Base-by-base conservation (phyloP, 2,888 invertebrate genomes). In the Rhimphoctona megacephalus region DNA sequence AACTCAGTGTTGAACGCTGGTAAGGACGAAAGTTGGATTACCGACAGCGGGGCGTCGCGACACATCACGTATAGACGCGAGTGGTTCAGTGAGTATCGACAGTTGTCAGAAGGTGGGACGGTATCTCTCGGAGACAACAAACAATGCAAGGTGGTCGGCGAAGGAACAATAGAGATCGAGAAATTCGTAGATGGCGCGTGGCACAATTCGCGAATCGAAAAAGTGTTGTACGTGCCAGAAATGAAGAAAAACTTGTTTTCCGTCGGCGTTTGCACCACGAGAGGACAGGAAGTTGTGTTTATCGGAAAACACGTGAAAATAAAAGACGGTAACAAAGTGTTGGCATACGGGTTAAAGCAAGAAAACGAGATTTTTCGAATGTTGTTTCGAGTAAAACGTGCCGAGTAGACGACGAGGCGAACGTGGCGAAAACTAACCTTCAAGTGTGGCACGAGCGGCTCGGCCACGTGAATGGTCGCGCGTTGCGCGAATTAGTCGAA, bases 361-460 rank as follows among this genome's bases (percentile, higher is more conserved):
- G 54, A 66, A 14, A 85, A 82, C 33, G 74, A 84, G 80, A 81
- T 90, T 83, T 85, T 85, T 86, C 33, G 81, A 79, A 83, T 79
- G 83, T 19, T 74, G 0, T 73, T 83, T 25, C 69, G 76, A 30
- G 43, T 82, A 1, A 54, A 66, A 54, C 54, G 8, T 30, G 76
- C 81, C 8, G 61, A n/a, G 39, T 57, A 5, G 9, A 9, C 25
- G 22, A 57, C 33, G 79, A 83, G 30, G 87, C 87, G 7, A 89
- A 88, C 25, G 77, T 83, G 7, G 85, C 81, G 30, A 83, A 69
- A 46, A 64, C 76, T 0, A 81, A 52, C n/a, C 66, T 88, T 19
- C 83, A 74, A 57, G 70, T 82, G 39, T 89, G 88, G 88, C 88
- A 89, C 80, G 89, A 90, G 57, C 77, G 88, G 39, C 52, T 89